These are phyloP conservation scores for Noctua fimbriata DNA, from an alignment of 2,888 invertebrate genomes.

Conservation along the genomic window DNA sequence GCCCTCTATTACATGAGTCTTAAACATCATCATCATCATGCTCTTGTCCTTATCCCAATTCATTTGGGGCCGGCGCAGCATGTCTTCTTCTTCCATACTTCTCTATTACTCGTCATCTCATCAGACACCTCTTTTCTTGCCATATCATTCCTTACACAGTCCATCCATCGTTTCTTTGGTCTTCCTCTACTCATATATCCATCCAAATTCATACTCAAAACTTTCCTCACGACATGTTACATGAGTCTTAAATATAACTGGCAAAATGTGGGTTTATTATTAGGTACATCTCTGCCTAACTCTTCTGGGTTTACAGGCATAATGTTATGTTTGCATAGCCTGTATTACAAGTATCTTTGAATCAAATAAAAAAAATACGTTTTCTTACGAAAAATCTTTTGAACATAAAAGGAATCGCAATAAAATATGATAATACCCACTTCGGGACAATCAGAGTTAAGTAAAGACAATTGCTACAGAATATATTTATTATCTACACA, in stretches of 20 bases:
- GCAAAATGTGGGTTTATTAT: too few relatives aligned
- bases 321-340: neutral
- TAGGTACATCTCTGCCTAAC: neutral
- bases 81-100: too few relatives aligned
- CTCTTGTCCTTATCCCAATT: too few relatives aligned
- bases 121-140: too few relatives aligned
- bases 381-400: constrained; percentile 21
- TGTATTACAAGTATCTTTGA: neutral
- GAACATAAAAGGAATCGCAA: constrained; percentile 35
- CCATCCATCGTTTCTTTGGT: too few relatives aligned
- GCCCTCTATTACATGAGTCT: neutral
- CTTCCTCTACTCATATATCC: too few relatives aligned
- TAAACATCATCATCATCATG: too few relatives aligned
- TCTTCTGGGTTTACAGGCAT: neutral
- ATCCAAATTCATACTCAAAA: too few relatives aligned
- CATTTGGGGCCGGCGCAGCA: too few relatives aligned
- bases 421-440: constrained; percentile 65
- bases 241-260: neutral
- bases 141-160: too few relatives aligned
- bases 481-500: constrained; percentile 44
- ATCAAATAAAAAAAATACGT: constrained; percentile 5
- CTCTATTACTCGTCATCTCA: too few relatives aligned
- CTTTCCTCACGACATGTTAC: too few relatives aligned
- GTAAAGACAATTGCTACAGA: constrained; percentile 67
- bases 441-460: constrained; percentile 64